phyloP scores from a whole-genome alignment of 2,888 invertebrate genomes.

The Pinctada fucata region DNA sequence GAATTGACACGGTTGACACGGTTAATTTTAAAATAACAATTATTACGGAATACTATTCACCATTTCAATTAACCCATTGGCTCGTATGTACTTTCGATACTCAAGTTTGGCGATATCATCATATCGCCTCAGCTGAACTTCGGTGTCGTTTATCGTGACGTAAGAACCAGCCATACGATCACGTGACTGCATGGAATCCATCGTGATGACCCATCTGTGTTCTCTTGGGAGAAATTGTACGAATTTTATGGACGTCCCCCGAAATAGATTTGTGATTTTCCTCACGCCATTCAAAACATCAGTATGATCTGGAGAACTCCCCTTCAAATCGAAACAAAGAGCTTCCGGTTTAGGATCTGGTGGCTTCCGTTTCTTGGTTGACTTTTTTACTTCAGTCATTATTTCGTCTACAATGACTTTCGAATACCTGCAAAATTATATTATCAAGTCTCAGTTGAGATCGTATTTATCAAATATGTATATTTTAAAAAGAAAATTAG shows the following conservation, averaged over 20 bases:
- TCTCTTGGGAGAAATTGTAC: constrained; percentile 50
- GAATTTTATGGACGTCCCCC: constrained; percentile 39
- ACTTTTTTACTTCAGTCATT: constrained; percentile 26
- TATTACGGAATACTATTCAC: constrained; percentile 15
- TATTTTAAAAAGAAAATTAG: too few species aligned
- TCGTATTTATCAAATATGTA: too few species aligned
- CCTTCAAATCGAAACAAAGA: constrained; percentile 49
- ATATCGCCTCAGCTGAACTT: constrained; percentile 51
- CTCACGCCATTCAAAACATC: constrained; percentile 44
- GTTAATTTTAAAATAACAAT: neutral
- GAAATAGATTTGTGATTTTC: constrained; percentile 33
- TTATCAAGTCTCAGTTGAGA: too few species aligned
- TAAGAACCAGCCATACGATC: constrained; percentile 47
- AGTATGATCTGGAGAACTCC: constrained; percentile 43
- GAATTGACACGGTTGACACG: too few species aligned
- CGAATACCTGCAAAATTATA: constrained; percentile 12
- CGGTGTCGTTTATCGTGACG: constrained; percentile 43
- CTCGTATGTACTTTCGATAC: constrained; percentile 48
- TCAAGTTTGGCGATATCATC: constrained; percentile 53
- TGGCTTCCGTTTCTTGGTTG: constrained; percentile 19
- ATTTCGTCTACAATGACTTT: constrained; percentile 21
- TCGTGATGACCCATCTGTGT: constrained; percentile 49
- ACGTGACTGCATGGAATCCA: constrained; percentile 49
- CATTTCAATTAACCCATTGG: constrained; percentile 43
- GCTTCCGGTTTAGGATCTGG: constrained; percentile 49